A percentile compares a stretch with the other conserved stretches of the same genome.
These are phyloP conservation scores for Ctenochaetus hawaiiensis DNA, from an alignment of 2,797 vertebrate species.

Conservation along the genomic window DNA sequence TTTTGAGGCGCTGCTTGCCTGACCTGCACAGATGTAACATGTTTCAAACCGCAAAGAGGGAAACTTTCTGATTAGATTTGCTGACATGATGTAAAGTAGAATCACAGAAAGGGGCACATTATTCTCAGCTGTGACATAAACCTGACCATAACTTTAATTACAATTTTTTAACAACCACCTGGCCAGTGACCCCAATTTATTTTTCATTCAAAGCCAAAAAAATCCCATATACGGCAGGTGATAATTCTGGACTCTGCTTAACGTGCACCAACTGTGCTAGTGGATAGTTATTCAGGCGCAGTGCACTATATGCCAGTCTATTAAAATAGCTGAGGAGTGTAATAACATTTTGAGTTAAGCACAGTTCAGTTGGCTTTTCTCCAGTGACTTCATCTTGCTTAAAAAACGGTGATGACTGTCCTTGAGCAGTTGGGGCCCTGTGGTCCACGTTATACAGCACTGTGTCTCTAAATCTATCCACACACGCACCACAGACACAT, in stretches of 20 bases:
- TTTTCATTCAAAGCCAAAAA: no score
- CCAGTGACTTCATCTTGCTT: slow-evolving; percentile 62
- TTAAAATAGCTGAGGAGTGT: slow-evolving; percentile 55
- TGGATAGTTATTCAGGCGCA: slow-evolving; percentile 16
- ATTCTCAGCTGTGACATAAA: no score
- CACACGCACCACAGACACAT: slow-evolving; percentile 50
- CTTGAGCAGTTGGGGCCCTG: slow-evolving; percentile 58
- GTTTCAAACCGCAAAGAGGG: no score
- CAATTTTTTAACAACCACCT: no score
- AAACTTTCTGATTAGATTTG: no score
- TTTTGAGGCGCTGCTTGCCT: no score
- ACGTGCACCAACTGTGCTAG: neutral
- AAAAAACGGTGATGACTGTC: slow-evolving; percentile 55
- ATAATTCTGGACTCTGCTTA: neutral
- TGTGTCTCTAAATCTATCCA: slow-evolving; percentile 60
- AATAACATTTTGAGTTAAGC: slow-evolving; percentile 48
- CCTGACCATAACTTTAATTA: no score
- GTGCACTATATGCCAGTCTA: slow-evolving; percentile 26
- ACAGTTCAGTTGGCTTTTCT: slow-evolving; percentile 38
- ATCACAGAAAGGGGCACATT: no score
- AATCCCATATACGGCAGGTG: no score
- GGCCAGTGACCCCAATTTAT: no score
- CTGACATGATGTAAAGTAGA: no score
- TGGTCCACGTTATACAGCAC: slow-evolving; percentile 47
- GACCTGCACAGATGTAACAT: no score